Conservation (phyloP, 1,140 invertebrate species). For the Zaprionus nigranus region DNA sequence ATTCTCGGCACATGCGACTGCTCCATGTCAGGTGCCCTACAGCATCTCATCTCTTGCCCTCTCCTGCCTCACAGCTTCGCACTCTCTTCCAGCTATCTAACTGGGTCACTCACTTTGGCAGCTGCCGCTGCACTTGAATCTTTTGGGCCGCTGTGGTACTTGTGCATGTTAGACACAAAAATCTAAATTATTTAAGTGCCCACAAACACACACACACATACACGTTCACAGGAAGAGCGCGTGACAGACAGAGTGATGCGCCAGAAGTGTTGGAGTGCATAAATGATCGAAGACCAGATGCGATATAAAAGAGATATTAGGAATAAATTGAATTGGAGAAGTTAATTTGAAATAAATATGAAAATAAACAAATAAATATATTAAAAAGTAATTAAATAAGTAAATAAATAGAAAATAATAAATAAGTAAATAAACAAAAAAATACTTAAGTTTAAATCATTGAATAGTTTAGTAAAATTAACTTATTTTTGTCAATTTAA, state of each 20-base stretch:
- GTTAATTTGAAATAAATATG: background rate
- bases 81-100: slow-evolving; percentile 45
- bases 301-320: background rate
- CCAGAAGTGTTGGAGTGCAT: background rate
- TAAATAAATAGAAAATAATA: too few relatives aligned
- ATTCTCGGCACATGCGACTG: slow-evolving; percentile 28
- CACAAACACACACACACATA: slow-evolving; percentile 29
- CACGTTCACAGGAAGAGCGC: slow-evolving; percentile 13
- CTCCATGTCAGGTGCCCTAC: slow-evolving; percentile 7
- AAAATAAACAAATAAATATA: too few relatives aligned
- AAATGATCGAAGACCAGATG: background rate
- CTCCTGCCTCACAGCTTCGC: background rate
- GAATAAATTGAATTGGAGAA: background rate
- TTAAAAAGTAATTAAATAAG: too few relatives aligned
- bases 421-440: too few relatives aligned
- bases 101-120: slow-evolving; percentile 78
- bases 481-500: background rate
- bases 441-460: background rate
- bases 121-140: slow-evolving; percentile 73
- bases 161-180: slow-evolving; percentile 83
- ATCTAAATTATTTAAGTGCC: slow-evolving; percentile 82
- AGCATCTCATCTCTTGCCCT: background rate
- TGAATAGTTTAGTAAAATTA: background rate
- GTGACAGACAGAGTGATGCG: slow-evolving; percentile 2
- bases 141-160: slow-evolving; percentile 78